Evolutionary conservation across 2,797 vertebrate species (phyloP).

Genomic region (Aselliscus stoliczkanus): DNA sequence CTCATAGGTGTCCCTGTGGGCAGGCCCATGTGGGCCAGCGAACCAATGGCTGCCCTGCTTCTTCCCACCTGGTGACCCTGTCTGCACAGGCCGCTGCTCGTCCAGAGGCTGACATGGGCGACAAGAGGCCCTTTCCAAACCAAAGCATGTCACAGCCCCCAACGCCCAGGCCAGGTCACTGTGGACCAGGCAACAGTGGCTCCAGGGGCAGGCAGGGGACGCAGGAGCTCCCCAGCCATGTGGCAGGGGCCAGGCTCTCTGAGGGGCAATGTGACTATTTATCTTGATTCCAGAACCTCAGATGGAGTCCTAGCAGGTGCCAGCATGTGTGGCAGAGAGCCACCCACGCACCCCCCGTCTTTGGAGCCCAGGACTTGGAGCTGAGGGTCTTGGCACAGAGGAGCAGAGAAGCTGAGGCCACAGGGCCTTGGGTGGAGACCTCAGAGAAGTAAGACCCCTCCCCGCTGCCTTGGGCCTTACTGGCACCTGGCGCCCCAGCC

Average conservation of each 20-base stretch:
- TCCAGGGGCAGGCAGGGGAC: neutral
- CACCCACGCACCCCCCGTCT: neutral
- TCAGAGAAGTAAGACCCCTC: neutral
- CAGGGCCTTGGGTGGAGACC: neutral
- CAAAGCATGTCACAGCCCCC: neutral
- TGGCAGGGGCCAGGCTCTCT: neutral
- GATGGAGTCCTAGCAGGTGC: neutral
- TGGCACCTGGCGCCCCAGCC: rapidly evolving
- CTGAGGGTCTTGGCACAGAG: neutral
- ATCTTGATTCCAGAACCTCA: neutral
- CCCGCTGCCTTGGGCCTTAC: rapidly evolving
- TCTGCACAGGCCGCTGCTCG: neutral
- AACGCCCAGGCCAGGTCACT: neutral
- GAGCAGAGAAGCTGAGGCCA: neutral
- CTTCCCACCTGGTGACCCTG: neutral
- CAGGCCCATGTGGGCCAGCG: rapidly evolving
- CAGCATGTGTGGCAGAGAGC: neutral
- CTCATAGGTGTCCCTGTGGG: neutral
- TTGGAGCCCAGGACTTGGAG: neutral
- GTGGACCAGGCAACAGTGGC: neutral
- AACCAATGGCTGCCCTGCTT: neutral
- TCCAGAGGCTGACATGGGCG: rapidly evolving
- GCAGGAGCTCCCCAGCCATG: neutral
- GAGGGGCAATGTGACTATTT: neutral
- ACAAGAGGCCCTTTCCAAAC: neutral